A percentile compares a stretch with the other conserved stretches of the same genome.
Evolutionary conservation across 92 coral and sea anemone species (phyloP).

Genomic region (Blastomussa wellsi): DNA sequence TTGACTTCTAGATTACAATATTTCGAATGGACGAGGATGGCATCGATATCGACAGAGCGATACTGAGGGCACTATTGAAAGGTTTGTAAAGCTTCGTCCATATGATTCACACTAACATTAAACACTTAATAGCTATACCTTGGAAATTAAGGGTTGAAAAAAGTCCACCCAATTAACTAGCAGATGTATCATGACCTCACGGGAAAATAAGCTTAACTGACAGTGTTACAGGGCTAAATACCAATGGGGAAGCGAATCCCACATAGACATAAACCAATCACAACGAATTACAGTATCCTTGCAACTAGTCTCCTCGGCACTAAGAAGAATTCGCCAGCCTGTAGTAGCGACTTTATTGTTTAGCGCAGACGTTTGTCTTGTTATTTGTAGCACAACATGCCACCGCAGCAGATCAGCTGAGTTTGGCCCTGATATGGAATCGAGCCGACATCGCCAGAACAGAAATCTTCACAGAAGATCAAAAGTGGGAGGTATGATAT

Average conservation of each 20-base stretch:
- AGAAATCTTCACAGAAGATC: constrained; percentile 79
- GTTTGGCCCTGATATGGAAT: constrained; percentile 86
- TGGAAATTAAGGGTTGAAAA: too few species aligned
- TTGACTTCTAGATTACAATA: constrained; percentile 64
- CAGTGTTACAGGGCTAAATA: too few species aligned
- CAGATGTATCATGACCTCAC: too few species aligned
- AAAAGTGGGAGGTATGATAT: constrained; percentile 75
- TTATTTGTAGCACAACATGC: constrained; percentile 72
- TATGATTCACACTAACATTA: too few species aligned
- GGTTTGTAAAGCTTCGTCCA: constrained; percentile 54
- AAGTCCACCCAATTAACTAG: too few species aligned
- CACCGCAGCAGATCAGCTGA: constrained; percentile 85
- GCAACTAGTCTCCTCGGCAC: too few species aligned
- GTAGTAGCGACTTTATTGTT: not conserved
- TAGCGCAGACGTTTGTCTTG: not conserved
- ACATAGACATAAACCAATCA: not conserved
- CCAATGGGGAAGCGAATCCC: too few species aligned
- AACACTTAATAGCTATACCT: too few species aligned
- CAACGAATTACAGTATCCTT: not conserved
- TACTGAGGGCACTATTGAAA: constrained; percentile 76
- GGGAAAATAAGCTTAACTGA: too few species aligned
- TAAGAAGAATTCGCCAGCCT: not conserved
- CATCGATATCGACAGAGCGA: constrained; percentile 82
- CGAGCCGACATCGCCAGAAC: constrained; percentile 89
- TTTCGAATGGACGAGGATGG: constrained; percentile 89